phyloP scores from a whole-genome alignment of 2,888 invertebrate genomes.

The Pollenia amentaria region DNA sequence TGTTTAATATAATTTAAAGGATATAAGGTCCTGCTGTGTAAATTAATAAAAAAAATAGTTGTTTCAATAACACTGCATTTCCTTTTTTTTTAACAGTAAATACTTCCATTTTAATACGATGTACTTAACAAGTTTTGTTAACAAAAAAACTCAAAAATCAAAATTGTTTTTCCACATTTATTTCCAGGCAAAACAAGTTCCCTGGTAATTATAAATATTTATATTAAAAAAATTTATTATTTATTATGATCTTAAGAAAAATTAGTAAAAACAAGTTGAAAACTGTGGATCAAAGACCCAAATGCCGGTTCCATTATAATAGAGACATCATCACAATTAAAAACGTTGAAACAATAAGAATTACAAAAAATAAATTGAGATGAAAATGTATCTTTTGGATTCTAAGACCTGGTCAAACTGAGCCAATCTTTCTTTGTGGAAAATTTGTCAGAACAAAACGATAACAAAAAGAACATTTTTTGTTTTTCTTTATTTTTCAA shows the following conservation, averaged over 20 bases:
- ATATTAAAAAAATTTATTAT: conserved; percentile 23
- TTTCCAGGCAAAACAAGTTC: neutral
- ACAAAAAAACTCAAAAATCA: neutral
- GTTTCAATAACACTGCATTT: neutral
- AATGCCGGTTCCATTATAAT: conserved; percentile 41
- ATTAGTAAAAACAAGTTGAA: conserved; percentile 45
- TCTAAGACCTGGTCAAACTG: conserved; percentile 12
- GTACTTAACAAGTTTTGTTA: neutral
- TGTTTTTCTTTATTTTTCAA: conserved; percentile 18
- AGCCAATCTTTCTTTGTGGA: conserved; percentile 18
- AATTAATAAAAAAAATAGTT: too few species aligned
- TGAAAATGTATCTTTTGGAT: conserved; percentile 6
- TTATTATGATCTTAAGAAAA: conserved; percentile 48
- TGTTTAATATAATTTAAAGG: too few species aligned
- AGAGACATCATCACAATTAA: conserved; percentile 7
- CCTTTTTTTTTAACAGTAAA: neutral
- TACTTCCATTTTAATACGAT: neutral
- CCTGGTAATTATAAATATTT: neutral
- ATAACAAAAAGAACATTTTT: conserved; percentile 36
- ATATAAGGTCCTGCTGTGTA: too few species aligned
- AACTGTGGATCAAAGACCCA: conserved; percentile 22
- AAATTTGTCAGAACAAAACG: conserved; percentile 42
- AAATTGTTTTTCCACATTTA: neutral
- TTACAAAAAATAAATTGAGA: conserved; percentile 5
- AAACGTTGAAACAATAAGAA: conserved; percentile 19